Base-by-base conservation (phyloP, 2,888 invertebrate species). In the Pecten maximus region DNA sequence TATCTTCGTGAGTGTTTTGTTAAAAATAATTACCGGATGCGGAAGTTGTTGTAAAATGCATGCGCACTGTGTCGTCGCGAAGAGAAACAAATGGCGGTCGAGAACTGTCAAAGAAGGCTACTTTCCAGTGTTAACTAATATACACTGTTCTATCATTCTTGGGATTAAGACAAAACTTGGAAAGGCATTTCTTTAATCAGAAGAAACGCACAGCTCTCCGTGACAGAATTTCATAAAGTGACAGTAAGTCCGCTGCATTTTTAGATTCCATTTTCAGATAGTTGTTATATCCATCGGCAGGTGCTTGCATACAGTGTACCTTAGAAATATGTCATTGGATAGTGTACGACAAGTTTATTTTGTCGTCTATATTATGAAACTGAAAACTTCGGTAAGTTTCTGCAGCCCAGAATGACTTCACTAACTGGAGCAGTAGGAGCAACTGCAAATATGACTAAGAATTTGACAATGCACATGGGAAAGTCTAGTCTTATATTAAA, bases 41-140 rank as follows among this genome's bases (percentile, higher is more conserved):
- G 74, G 74, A 74, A 74, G 74, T 35, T 10, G 35, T 35, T 74
- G 6, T 6, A 12, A 19, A 23, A 28, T 6, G 28, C 74, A 74
- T 74, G 74, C 74, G 74, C 28, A 28, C 10, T 74, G 28, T 74
- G 35, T 74, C 74, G 74, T 74, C 74, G 74, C 35, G 74, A 74
- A 74, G 74, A 74, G 74, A 74, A 74, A 74, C 74, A 74, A 74
- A 74, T 74, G 74, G 74, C 74, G 74, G 35, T 10, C 74, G 74
- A 54, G 54, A 54, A 74, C 74, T 35, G 74, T 74, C 28, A 74
- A 74, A 74, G 74, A n/a, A 8, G 16, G 3, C 15, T 74, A 35
- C 74, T 74, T 28, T 74, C 74, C 28, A 74, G 74, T 74, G 6
- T 74, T 1, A 28, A 35, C 35, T 28, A 35, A 6, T 28, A 35